phyloP scores from a whole-genome alignment of 2,113 vertebrate species.

The Regulus satrapa region DNA sequence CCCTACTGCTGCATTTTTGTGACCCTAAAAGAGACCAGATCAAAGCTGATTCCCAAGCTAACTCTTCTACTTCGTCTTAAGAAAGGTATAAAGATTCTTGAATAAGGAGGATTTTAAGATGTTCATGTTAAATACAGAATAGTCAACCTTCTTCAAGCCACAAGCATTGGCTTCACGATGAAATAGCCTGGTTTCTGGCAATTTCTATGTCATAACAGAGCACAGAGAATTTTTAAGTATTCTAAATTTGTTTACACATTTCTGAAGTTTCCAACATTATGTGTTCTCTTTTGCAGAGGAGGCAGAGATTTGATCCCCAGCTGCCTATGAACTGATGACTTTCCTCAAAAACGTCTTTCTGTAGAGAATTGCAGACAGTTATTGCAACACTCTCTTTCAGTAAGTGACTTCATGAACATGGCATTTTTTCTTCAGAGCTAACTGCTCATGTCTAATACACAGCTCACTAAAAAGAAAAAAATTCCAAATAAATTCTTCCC shows the following conservation, averaged over 20 bases:
- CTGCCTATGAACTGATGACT: neutral
- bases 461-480: neutral
- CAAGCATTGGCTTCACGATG: neutral
- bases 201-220: neutral
- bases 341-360: neutral
- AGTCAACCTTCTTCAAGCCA: neutral
- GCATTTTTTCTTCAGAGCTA: neutral
- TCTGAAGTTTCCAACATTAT: neutral
- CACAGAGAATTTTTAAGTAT: neutral
- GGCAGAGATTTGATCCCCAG: neutral
- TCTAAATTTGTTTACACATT: neutral
- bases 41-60: neutral
- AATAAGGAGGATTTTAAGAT: neutral
- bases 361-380: neutral
- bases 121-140: neutral
- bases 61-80: neutral
- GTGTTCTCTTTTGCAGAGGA: neutral
- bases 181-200: neutral
- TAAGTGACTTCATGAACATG: neutral
- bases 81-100: neutral
- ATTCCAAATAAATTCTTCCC: neutral
- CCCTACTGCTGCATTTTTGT: neutral
- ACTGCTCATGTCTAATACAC: neutral
- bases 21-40: neutral
- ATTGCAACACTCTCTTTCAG: neutral